Evolutionary conservation across 2,888 invertebrate species (phyloP).

Genomic region (Zygaena filipendulae): DNA sequence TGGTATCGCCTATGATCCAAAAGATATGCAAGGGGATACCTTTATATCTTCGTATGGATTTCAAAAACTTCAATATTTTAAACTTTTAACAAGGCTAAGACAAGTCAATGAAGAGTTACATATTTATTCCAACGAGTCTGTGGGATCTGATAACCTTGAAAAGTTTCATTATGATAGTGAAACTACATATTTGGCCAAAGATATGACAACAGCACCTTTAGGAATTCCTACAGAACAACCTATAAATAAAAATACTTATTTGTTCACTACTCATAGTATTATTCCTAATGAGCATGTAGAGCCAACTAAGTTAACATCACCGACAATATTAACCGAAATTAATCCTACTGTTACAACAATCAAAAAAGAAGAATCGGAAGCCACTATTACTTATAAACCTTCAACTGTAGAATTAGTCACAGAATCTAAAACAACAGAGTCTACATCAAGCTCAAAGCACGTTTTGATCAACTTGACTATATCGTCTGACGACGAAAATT

Average conservation of each 20-base stretch:
- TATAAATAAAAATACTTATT: conserved; percentile 19
- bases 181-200: conserved; percentile 18
- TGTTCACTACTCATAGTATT: conserved; percentile 27
- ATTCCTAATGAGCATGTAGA: conserved; percentile 33
- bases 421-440: conserved; percentile 39
- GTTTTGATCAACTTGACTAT: conserved; percentile 87
- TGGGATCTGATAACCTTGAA: conserved; percentile 29
- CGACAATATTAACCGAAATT: conserved; percentile 26
- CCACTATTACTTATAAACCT: conserved; percentile 19
- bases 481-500: conserved; percentile 71
- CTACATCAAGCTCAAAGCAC: conserved; percentile 62
- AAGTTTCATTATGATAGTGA: conserved; percentile 44
- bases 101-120: conserved; percentile 47
- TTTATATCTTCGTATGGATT: conserved; percentile 51
- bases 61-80: conserved; percentile 49
- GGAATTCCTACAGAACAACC: conserved; percentile 23
- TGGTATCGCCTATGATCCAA: conserved; percentile 45
- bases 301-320: not conserved
- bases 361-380: conserved; percentile 18
- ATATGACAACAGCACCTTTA: conserved; percentile 14
- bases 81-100: conserved; percentile 41
- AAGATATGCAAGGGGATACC: conserved; percentile 52
- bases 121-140: conserved; percentile 41
- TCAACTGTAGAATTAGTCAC: conserved; percentile 30
- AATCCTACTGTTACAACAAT: conserved; percentile 23